These are phyloP conservation scores for Martes martes DNA, from an alignment of 2,113 vertebrate genomes.

Conservation along the genomic window DNA sequence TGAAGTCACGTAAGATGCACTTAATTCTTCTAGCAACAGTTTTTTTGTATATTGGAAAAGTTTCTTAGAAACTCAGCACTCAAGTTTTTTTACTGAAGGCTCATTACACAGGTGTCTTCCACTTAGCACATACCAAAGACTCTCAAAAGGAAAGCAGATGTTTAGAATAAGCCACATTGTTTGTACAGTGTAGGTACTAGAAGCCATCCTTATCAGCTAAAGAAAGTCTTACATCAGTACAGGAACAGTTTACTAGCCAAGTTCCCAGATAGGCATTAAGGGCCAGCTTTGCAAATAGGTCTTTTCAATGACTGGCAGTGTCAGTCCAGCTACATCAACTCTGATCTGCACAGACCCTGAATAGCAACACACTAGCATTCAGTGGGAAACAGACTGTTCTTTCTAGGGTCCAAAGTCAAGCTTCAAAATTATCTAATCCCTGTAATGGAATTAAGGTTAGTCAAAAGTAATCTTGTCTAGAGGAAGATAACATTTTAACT, in stretches of 20 bases:
- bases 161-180: neutral
- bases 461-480: neutral
- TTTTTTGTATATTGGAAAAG: neutral
- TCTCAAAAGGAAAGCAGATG: neutral
- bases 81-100: neutral
- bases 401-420: neutral
- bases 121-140: neutral
- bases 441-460: neutral
- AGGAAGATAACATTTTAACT: neutral
- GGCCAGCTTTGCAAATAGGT: neutral
- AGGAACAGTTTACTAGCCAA: neutral
- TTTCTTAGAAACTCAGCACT: neutral
- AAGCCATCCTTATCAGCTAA: neutral
- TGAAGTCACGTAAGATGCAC: neutral
- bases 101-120: neutral
- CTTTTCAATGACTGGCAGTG: neutral
- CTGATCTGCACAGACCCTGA: neutral
- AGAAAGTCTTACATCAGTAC: neutral
- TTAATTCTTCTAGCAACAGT: neutral
- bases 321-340: neutral
- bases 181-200: neutral
- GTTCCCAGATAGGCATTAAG: neutral
- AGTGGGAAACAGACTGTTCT: neutral
- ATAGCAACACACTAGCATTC: neutral
- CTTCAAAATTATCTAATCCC: neutral